Evolutionary conservation across 1,140 invertebrate genomes (phyloP), one percentile per base, ranked within the genome.

Genomic region (Drosophila trapezifrons): DNA sequence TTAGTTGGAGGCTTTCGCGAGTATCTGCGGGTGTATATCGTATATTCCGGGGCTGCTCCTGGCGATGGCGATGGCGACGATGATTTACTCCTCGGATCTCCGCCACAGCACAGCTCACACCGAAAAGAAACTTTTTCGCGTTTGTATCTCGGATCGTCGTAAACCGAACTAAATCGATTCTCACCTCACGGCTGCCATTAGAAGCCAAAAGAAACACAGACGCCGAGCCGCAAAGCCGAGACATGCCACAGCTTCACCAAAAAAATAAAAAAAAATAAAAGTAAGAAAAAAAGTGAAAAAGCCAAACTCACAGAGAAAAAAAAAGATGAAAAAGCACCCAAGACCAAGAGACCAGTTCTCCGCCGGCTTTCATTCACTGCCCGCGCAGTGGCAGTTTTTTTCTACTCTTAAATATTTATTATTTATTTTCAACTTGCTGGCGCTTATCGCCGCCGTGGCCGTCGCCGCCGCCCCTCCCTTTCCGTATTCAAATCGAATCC

Each of bases 81-180:
- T 63, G 47, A 59, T 58, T 60, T 49, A 70, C 59, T 76, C 64
- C 69, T 67, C 46, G 32, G 15, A 40, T 40, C 58, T 35, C 32
- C n/a, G 38, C n/a, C 18, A 27, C 51, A 29, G 57, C 59, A 43
- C 65, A 35, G 18, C 81, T 76, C 49, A 51, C 75, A 85, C 70
- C 63, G 83, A 84, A 89, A 75, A 78, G 85, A 84, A 89, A 89
- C 77, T 90, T 90, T 86, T 91, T 91, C 76, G 90, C 90, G 90
- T 91, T 91, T 91, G 90, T 89, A 90, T 90, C 90, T 84, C 67
- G 70, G 90, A 90, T 91, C 87, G 80, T 86, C 82, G 79, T 91
- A 91, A 91, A 91, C 75, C 79, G 79, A 84, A 91, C 90, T 91
- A 90, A 91, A 91, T 91, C 83, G 84, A 91, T 91, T 91, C 87